Evolutionary conservation across 2,797 vertebrate species (phyloP), one percentile per base, ranked within the genome.

Genomic region (Salmo trutta): DNA sequence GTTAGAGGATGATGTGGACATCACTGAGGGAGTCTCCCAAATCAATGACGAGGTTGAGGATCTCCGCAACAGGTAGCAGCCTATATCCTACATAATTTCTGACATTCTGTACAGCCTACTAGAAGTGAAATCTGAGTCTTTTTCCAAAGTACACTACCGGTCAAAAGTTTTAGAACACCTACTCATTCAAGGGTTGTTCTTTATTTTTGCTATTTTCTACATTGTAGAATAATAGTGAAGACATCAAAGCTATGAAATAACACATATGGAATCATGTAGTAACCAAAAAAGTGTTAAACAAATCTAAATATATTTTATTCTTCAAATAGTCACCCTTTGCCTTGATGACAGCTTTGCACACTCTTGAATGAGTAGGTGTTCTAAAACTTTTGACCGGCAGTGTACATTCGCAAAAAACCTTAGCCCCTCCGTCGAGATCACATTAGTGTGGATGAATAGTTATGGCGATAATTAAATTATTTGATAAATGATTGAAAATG

Each of bases 1-100:
- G 3, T 76, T 82, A 53, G 47, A 73, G 64, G 79, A 76, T 59
- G 71, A 36, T 3, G 47, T 19, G 53, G 53, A 27, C 7, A 4
- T 67, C 73, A 69, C 36, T n/a, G 84, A 80, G 29, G 81, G 24
- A 21, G 36, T 19, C 7, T 62, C 54, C 8, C 53, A 67, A 33
- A 51, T 65, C 31, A 24, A 15, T 65, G 73, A 74, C 14, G 73
- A 74, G 21, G 31, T 74, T 21, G 73, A 74, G 73, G 73, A 74
- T 47, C 56, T 74, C 24, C 56, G 73, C n/a, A 74, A 74, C 33
- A 74, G 73, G 73, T 74, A 64, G 31, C 67, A 64, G 8, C 17
- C 10, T 6, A 2, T 3, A 5, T 3, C 67, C 12, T 69, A 29
- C 66, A 27, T 24, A 1, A 47, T 21, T 24, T 5, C 65, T n/a